Base-by-base conservation (phyloP, 2,797 vertebrate genomes). In the Echeneis naucrates region DNA sequence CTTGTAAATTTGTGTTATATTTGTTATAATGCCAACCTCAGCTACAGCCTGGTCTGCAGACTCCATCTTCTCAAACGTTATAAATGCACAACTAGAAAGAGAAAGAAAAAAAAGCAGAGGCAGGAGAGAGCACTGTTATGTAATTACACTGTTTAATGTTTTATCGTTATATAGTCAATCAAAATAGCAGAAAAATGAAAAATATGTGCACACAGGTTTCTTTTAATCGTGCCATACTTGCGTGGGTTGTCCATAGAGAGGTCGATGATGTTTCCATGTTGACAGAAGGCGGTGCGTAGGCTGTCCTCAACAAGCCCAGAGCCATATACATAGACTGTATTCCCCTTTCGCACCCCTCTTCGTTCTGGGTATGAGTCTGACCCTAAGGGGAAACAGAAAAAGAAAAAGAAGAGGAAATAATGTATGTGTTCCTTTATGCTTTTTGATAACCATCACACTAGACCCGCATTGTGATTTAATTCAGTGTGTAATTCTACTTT, bases 51-150 rank as follows among this genome's bases (percentile, higher is more conserved):
- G 95, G 81, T 98, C 97, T 21, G 97, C 97, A n/a, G 96, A 97
- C 86, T 98, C 97, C 91, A 98, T 97, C 93, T 97, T 98, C 87
- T 98, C 96, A 71, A 96, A 98, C 0, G 97, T 98, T 84, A 98
- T 96, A 76, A 98, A 98, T 21, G 96, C 97, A 87, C 96, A 97
- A 84, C 97, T 98, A 78, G 54, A 66, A 51, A 78, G 53, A 54
- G 38, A 75, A 75, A 53, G 1, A 12, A 37, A 32, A 38, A 26
- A 1, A 23, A 75, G 51, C 0, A 44, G 5, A 45, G 54, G 8
- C 21, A 52, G 40, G 0, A 48, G 35, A 52, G 23, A 24, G 4
- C 0, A 11, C 8, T 16, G 26, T 19, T 26, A 17, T 32, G 6
- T 26, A 32, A 45, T 59, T 19, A 19, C 5, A 30, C 8, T 33